Evolutionary conservation across 2,888 invertebrate genomes (phyloP).

Genomic region (Clepsis dumicolana): DNA sequence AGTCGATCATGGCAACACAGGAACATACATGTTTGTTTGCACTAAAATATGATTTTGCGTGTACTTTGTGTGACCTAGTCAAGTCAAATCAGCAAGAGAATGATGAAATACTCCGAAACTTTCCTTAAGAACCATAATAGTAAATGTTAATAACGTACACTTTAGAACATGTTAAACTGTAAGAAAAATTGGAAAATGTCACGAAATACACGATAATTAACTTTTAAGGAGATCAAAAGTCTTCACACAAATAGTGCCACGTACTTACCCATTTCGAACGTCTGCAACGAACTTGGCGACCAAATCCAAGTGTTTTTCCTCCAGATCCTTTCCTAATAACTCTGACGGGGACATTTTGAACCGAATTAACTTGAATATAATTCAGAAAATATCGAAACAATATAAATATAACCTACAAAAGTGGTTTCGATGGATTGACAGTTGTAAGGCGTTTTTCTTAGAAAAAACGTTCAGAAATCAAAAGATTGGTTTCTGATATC

Average conservation of each 20-base stretch:
- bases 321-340: slow-evolving; percentile 57
- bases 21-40: too few species aligned
- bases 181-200: not conserved
- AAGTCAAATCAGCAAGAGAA: not conserved
- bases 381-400: slow-evolving; percentile 4
- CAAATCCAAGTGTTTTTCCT: slow-evolving; percentile 63
- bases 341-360: slow-evolving; percentile 57
- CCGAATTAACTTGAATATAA: slow-evolving; percentile 6
- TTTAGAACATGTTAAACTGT: too few species aligned
- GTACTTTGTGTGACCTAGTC: not conserved
- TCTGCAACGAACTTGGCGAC: slow-evolving; percentile 72
- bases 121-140: not conserved
- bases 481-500: too few species aligned
- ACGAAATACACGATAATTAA: not conserved
- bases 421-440: not conserved
- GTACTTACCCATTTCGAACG: slow-evolving; percentile 67
- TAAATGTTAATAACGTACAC: too few species aligned
- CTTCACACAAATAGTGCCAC: slow-evolving; percentile 31
- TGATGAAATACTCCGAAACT: slow-evolving; percentile 21
- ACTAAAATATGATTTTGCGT: too few species aligned
- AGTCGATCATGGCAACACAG: too few species aligned
- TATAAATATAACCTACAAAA: slow-evolving; percentile 35
- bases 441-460: not conserved
- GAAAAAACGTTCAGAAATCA: too few species aligned
- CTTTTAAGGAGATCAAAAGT: not conserved